These are phyloP conservation scores for Diabrotica undecimpunctata DNA, from an alignment of 1,140 invertebrate species.

Conservation along the genomic window DNA sequence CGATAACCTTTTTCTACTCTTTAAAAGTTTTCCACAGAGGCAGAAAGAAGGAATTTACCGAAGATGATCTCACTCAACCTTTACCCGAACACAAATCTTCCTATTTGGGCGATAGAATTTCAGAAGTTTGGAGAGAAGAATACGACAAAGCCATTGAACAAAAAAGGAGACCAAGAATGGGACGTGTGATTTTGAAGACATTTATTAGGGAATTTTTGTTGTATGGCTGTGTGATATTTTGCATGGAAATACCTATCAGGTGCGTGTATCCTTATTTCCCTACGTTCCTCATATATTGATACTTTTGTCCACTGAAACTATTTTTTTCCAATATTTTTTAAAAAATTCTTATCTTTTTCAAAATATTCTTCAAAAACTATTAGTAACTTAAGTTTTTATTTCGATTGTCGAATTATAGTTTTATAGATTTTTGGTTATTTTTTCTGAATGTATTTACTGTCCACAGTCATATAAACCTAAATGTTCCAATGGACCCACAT, in stretches of 20 bases:
- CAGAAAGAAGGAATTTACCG: slow-evolving; percentile 33
- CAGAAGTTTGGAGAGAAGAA: slow-evolving; percentile 36
- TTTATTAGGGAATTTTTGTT: slow-evolving; percentile 45
- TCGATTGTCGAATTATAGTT: too few relatives aligned
- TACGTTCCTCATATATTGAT: too few relatives aligned
- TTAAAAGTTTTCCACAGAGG: slow-evolving; percentile 37
- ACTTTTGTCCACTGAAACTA: not conserved
- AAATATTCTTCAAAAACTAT: slow-evolving; percentile 6
- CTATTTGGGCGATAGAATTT: slow-evolving; percentile 34
- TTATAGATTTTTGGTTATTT: too few relatives aligned
- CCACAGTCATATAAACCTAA: too few relatives aligned
- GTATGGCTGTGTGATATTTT: slow-evolving; percentile 42
- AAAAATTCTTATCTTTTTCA: not conserved
- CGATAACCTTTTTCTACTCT: slow-evolving; percentile 52
- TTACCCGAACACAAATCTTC: slow-evolving; percentile 37
- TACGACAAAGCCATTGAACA: slow-evolving; percentile 27
- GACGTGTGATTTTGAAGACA: slow-evolving; percentile 42
- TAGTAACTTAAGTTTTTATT: too few relatives aligned
- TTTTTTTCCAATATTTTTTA: not conserved
- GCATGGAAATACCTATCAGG: slow-evolving; percentile 42
- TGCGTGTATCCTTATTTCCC: not conserved
- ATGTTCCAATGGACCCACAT: too few relatives aligned
- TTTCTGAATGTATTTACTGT: too few relatives aligned
- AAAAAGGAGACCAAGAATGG: slow-evolving; percentile 43
- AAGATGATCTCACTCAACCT: slow-evolving; percentile 36